Conservation (phyloP, 2,113 vertebrate species). For the Apteryx mantelli region DNA sequence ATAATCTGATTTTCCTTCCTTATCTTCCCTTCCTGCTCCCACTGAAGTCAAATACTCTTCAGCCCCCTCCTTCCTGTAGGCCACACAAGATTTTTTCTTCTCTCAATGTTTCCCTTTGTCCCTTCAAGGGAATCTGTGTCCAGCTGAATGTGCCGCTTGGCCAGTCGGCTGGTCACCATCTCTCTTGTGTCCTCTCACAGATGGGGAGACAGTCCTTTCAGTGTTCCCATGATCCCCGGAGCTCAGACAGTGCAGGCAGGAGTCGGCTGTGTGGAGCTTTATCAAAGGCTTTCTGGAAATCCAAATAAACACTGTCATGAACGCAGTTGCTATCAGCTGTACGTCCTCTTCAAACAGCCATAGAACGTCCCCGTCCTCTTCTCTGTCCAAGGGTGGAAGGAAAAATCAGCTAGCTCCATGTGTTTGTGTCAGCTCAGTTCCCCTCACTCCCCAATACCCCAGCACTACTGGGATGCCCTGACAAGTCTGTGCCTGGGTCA, state of each 20-base stretch:
- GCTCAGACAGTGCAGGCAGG: background rate
- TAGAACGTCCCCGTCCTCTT: background rate
- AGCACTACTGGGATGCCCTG: background rate
- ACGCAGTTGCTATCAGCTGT: background rate
- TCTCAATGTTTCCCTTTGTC: background rate
- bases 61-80: slow-evolving; percentile 56
- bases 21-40: slow-evolving; percentile 19
- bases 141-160: slow-evolving; percentile 15
- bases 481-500: background rate
- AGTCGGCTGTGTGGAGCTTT: background rate
- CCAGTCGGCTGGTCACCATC: background rate
- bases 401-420: background rate
- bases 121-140: slow-evolving; percentile 28
- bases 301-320: slow-evolving; percentile 43
- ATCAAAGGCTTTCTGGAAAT: slow-evolving; percentile 49
- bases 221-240: slow-evolving; percentile 44
- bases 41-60: slow-evolving; percentile 26
- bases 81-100: slow-evolving; percentile 15
- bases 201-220: background rate
- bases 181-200: background rate
- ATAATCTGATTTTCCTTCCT: slow-evolving; percentile 34
- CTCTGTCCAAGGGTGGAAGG: background rate
- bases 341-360: background rate
- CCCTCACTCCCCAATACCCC: accelerated
- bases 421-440: background rate